Evolutionary conservation across 1,140 invertebrate genomes (phyloP), one percentile per base, ranked within the genome.

Genomic region (Octopus bimaculoides): DNA sequence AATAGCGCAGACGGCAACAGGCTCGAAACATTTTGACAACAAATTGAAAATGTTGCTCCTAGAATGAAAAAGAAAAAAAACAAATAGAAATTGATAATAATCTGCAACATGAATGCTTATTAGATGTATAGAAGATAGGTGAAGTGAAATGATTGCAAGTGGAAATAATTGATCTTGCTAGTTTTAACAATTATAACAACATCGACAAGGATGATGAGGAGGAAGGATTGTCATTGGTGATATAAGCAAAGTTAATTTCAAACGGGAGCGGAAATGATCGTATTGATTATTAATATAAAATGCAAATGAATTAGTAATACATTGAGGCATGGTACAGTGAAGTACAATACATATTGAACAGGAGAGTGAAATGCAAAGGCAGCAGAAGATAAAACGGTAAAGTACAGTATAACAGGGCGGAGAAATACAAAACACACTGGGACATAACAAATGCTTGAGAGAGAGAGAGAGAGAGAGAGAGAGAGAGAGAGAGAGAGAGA

Each of bases 11-110:
- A 14, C 66, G 66, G 66, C 26, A 71, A 71, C 66, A 71, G 66
- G 66, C 66, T 20, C 66, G 66, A n/a, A 71, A 71, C 66, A 71
- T 71, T n/a, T 14, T 71, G 66, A 17, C 14, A 71, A 71, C 66
- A 20, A 71, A 20, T 20, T 71, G 66, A 20, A 20, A 20, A 17
- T n/a, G 66, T 4, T 20, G 17, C 66, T 71, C 17, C 8, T n/a
- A 71, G 26, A 71, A 6, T n/a, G 5, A 20, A 71, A 61, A 2
- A 61, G 56, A 61, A 61, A 9, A 61, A 61, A 12, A 17, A 61
- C 9, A 61, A 61, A 9, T 9, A 61, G 9, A 17, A 61, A 61
- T 17, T 17, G 17, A 12, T 9, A 61, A 61, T 12, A 61, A 17
- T 12, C 1, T 61, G 17, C 4, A 61, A 61, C 9, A 61, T 4